phyloP scores from a whole-genome alignment of 2,797 vertebrate species.

The Liparis tanakae region DNA sequence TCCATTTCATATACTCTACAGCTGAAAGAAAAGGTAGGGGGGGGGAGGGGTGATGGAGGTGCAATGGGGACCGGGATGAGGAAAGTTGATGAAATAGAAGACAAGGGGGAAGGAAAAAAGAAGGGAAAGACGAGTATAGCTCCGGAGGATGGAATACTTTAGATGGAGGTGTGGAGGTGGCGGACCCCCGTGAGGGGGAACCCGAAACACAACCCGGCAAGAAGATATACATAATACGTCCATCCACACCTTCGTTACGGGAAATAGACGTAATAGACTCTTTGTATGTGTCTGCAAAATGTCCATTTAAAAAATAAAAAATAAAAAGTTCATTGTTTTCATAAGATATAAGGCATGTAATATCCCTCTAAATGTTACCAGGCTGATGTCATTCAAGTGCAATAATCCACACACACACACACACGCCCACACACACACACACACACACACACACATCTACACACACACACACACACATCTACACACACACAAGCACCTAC shows the following conservation, averaged over 20 bases:
- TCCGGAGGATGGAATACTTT: constrained; percentile 10
- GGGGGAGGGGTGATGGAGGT: constrained; percentile 38
- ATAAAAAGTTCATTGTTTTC: neutral
- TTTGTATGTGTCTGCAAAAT: neutral
- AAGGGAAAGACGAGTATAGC: constrained; percentile 10
- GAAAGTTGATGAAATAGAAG: constrained; percentile 58
- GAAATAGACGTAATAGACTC: neutral
- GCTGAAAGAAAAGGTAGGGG: constrained; percentile 56
- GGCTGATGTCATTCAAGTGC: neutral
- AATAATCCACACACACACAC: neutral
- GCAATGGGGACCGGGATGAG: constrained; percentile 43
- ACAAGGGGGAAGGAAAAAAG: constrained; percentile 24
- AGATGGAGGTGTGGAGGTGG: neutral
- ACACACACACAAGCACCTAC: too few relatives aligned
- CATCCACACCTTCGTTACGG: neutral
- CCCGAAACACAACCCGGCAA: too few relatives aligned
- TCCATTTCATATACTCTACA: constrained; percentile 70
- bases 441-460: too few relatives aligned
- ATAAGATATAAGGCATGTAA: neutral
- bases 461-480: neutral
- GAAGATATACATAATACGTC: neutral
- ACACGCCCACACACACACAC: too few relatives aligned
- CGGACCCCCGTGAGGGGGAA: neutral
- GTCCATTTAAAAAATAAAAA: neutral
- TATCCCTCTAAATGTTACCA: neutral